A percentile compares a stretch with the other conserved stretches of the same genome.
These are phyloP conservation scores for Hartigia nigra DNA, from an alignment of 2,888 invertebrate species.

Conservation along the genomic window DNA sequence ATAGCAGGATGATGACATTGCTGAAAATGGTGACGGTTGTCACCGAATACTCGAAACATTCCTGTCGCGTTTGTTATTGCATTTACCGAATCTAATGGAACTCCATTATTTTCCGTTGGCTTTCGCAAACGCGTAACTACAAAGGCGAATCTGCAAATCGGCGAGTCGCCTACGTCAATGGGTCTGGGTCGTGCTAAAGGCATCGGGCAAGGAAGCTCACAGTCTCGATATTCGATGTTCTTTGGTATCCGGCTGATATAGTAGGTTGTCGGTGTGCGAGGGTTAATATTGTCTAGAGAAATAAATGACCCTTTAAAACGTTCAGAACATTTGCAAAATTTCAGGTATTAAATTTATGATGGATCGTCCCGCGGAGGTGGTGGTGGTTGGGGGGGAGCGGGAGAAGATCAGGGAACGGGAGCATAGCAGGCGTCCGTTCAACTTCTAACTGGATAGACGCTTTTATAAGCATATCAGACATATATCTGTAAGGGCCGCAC, in stretches of 20 bases:
- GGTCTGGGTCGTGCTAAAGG: not conserved
- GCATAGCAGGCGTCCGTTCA: not conserved
- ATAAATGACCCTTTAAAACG: constrained; percentile 36
- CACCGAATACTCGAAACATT: not conserved
- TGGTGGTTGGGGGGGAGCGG: not conserved
- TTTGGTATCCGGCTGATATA: not conserved
- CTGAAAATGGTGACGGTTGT: not conserved
- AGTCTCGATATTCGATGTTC: not conserved
- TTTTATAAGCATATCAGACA: not conserved
- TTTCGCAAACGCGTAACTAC: not conserved
- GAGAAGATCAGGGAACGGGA: constrained; percentile 7
- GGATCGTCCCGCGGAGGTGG: constrained; percentile 44
- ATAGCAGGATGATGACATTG: not conserved
- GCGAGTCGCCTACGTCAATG: not conserved
- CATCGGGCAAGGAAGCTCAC: not conserved
- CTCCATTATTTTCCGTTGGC: not conserved
- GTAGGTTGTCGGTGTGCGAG: not conserved
- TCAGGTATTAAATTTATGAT: constrained; percentile 58
- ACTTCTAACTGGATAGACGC: not conserved
- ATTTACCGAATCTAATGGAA: not conserved
- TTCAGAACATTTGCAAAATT: constrained; percentile 51
- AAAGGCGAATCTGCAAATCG: not conserved
- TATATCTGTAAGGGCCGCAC: not conserved
- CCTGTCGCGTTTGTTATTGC: not conserved
- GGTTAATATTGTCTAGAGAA: constrained; percentile 26